Conservation (phyloP, 2,113 vertebrate genomes). For the Narcine bancroftii region DNA sequence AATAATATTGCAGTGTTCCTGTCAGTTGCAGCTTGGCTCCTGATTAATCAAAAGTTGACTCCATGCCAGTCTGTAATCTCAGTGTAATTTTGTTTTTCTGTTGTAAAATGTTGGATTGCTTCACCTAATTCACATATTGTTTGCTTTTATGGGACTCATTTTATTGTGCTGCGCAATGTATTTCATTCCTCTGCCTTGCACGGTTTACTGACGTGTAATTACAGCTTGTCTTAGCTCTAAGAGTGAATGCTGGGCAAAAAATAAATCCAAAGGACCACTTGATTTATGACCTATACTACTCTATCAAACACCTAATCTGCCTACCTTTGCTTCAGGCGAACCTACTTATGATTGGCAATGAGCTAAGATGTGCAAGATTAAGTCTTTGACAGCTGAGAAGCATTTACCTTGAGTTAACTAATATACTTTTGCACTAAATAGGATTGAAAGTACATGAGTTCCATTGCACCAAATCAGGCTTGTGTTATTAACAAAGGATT, state of each 20-base stretch:
- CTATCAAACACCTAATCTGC: constrained; percentile 75
- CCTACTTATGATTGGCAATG: constrained; percentile 62
- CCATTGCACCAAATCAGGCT: neutral
- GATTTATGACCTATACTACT: constrained; percentile 80
- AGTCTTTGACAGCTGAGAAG: constrained; percentile 53
- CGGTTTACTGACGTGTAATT: constrained; percentile 86
- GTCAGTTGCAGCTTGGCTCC: constrained; percentile 63
- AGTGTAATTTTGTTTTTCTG: constrained; percentile 71
- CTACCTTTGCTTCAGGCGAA: constrained; percentile 71
- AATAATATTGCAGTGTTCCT: constrained; percentile 59
- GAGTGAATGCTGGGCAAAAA: constrained; percentile 73
- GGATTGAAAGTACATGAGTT: neutral
- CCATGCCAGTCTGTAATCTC: constrained; percentile 47
- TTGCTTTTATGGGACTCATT: constrained; percentile 87
- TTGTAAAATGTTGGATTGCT: constrained; percentile 76
- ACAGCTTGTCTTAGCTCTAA: constrained; percentile 83
- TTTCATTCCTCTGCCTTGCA: constrained; percentile 75
- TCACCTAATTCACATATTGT: constrained; percentile 87
- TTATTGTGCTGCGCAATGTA: constrained; percentile 89
- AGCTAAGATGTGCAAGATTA: constrained; percentile 63
- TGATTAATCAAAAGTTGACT: constrained; percentile 75
- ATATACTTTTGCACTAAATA: constrained; percentile 15
- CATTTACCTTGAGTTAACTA: constrained; percentile 29
- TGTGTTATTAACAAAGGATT: neutral
- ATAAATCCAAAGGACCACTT: constrained; percentile 74